These are phyloP conservation scores for Scaptomyza parva DNA, from an alignment of 2,888 invertebrate genomes.

Conservation along the genomic window DNA sequence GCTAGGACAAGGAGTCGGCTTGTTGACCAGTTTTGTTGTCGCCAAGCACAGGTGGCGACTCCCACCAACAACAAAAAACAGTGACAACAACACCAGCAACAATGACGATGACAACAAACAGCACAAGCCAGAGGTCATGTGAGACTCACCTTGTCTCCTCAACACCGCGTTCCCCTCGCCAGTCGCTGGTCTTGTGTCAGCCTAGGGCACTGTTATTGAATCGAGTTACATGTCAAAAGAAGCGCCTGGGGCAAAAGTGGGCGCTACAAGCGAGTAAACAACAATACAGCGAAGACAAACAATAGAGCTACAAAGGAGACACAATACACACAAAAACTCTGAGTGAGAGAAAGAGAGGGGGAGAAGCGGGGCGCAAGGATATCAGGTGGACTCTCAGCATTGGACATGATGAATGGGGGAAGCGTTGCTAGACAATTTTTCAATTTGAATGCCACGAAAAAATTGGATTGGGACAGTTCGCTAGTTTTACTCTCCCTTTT, in stretches of 20 bases:
- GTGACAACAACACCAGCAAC: conserved; percentile 6
- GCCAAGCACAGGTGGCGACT: conserved; percentile 35
- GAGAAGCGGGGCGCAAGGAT: background rate
- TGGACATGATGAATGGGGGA: conserved; percentile 70
- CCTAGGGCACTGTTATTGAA: conserved; percentile 60
- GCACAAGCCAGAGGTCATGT: conserved; percentile 55
- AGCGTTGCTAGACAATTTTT: conserved; percentile 79
- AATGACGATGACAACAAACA: conserved; percentile 23
- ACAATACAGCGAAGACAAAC: conserved; percentile 79
- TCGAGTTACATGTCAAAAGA: conserved; percentile 79
- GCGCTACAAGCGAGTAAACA: conserved; percentile 74
- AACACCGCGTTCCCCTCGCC: background rate
- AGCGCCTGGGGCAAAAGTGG: conserved; percentile 60
- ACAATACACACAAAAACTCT: conserved; percentile 8
- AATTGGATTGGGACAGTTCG: conserved; percentile 22
- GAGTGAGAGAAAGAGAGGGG: background rate
- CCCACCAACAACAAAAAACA: conserved; percentile 28
- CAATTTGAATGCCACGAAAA: conserved; percentile 70
- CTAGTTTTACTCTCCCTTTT: conserved; percentile 12
- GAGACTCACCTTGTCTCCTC: conserved; percentile 3
- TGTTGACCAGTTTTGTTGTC: conserved; percentile 30
- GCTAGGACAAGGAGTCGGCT: background rate
- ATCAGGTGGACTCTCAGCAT: background rate
- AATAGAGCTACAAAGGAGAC: conserved; percentile 70
- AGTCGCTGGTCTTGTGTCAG: conserved; percentile 11